A percentile compares a stretch with the other conserved stretches of the same genome.
Conservation (phyloP, 1,140 invertebrate species). For the Macrocentrus cingulum region DNA sequence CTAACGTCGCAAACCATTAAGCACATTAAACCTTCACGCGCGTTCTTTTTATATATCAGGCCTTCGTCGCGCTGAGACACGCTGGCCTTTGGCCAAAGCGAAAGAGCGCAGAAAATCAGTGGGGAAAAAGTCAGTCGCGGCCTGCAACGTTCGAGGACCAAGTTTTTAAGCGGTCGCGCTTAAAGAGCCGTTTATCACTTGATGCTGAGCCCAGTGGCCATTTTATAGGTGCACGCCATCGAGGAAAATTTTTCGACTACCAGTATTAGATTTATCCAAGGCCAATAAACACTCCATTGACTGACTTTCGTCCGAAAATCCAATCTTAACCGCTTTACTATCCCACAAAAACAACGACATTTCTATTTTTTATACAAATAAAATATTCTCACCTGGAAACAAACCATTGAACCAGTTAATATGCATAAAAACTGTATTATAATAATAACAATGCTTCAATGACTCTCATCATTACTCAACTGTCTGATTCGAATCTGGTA, state of each 20-base stretch:
- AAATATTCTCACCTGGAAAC: too few species aligned
- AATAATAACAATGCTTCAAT: too few species aligned
- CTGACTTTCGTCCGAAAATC: neutral
- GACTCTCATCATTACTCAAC: too few species aligned
- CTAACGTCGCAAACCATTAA: constrained; percentile 29
- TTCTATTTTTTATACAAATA: too few species aligned
- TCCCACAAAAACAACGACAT: too few species aligned
- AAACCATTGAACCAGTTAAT: too few species aligned
- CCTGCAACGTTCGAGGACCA: neutral
- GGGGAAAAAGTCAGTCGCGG: constrained; percentile 3
- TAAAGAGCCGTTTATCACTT: constrained; percentile 27
- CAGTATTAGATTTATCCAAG: neutral
- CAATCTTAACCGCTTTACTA: too few species aligned
- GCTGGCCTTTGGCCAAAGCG: constrained; percentile 22
- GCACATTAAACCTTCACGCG: constrained; percentile 24
- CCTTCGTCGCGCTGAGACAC: constrained; percentile 2
- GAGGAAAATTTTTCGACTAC: constrained; percentile 3
- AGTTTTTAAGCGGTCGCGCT: constrained; percentile 21
- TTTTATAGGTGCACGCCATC: constrained; percentile 11
- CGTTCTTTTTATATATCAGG: constrained; percentile 11
- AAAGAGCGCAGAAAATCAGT: neutral
- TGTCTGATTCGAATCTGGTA: too few species aligned
- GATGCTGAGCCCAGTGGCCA: constrained; percentile 14
- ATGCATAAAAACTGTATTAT: too few species aligned
- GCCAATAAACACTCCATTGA: neutral